These are phyloP conservation scores for Brachyalestes nurse DNA, from an alignment of 2,797 vertebrate genomes.

Conservation along the genomic window DNA sequence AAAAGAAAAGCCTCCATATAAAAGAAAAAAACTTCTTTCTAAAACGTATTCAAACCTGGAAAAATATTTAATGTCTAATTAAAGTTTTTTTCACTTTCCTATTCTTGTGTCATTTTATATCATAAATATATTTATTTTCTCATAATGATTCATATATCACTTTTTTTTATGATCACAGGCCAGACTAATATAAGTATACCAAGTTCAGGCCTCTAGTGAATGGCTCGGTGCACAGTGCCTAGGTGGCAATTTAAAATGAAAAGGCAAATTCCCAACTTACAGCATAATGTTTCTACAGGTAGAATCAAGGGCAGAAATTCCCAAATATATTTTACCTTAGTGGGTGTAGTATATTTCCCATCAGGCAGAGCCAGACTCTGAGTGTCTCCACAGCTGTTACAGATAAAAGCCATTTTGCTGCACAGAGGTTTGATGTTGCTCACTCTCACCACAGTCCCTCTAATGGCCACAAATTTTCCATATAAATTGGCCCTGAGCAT, in stretches of 20 bases:
- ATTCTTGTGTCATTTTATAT: background rate
- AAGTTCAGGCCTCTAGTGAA: background rate
- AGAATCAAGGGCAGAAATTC: background rate
- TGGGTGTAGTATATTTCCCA: constrained; percentile 88
- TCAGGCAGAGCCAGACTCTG: constrained; percentile 86
- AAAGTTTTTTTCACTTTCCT: background rate
- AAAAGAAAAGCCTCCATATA: no score
- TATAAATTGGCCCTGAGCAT: constrained; percentile 90
- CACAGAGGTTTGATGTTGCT: constrained; percentile 94
- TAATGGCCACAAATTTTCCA: constrained; percentile 87
- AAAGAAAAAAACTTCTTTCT: background rate
- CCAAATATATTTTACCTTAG: constrained; percentile 76
- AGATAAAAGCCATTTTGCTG: constrained; percentile 88
- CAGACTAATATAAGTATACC: background rate
- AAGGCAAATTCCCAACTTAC: background rate
- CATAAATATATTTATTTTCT: background rate
- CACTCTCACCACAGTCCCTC: constrained; percentile 92
- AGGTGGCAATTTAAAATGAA: background rate
- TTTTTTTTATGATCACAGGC: background rate
- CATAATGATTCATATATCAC: background rate
- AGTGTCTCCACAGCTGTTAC: constrained; percentile 81
- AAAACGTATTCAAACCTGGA: background rate
- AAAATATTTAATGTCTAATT: background rate
- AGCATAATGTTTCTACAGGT: background rate
- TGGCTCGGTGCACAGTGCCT: no score